phyloP scores from a whole-genome alignment of 2,113 vertebrate species.

The Hemiscyllium ocellatum region DNA sequence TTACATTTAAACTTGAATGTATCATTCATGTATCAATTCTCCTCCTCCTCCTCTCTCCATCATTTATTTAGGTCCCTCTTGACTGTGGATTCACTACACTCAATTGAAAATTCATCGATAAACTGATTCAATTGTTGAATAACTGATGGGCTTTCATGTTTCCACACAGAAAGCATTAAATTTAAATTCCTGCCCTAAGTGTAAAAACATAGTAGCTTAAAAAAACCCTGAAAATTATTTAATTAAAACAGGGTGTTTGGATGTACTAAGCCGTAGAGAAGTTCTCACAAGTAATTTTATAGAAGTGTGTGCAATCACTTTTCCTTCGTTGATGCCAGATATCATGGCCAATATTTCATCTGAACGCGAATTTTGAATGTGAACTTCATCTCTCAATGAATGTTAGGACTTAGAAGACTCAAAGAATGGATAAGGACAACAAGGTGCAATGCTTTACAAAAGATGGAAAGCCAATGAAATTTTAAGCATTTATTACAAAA shows the following conservation, averaged over 20 bases:
- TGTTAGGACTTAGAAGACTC: not conserved
- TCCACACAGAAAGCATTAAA: not conserved
- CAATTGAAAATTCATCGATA: not conserved
- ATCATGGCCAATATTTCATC: not conserved
- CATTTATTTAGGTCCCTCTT: not conserved
- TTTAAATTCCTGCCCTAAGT: not conserved
- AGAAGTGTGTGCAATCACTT: not conserved
- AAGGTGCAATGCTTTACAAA: not conserved
- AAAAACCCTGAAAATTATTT: not conserved
- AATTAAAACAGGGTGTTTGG: conserved; percentile 10
- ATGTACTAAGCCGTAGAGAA: not conserved
- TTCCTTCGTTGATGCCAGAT: not conserved
- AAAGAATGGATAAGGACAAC: not conserved
- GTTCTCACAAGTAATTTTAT: not conserved
- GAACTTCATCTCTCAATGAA: not conserved
- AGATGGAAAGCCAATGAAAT: not conserved
- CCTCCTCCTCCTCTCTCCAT: not conserved
- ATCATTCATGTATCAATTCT: no score
- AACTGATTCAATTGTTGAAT: not conserved
- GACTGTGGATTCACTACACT: not conserved
- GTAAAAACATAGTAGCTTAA: not conserved
- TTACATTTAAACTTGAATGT: no score
- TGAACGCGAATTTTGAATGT: not conserved
- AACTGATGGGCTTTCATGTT: not conserved
- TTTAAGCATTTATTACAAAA: not conserved